Evolutionary conservation across 1,140 invertebrate species (phyloP).

Genomic region (Aricia agestis): DNA sequence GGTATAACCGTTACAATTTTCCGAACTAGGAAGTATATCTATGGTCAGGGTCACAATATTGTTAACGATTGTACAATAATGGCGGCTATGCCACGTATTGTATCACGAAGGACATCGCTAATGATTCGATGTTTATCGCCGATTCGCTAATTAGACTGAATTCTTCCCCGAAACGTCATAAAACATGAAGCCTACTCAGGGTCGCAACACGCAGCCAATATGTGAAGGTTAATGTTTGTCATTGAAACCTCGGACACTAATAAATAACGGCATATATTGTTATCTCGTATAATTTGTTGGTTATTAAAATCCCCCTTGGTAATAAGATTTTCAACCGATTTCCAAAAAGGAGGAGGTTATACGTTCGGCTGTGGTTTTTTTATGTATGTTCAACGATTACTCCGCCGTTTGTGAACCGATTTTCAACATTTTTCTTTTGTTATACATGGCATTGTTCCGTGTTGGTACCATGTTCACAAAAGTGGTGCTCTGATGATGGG

Average conservation of each 20-base stretch:
- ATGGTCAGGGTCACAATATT: conserved; percentile 59
- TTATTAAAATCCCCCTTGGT: neutral
- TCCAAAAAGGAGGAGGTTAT: too few species aligned
- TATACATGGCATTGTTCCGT: too few species aligned
- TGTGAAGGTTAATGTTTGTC: neutral
- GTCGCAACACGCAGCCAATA: neutral
- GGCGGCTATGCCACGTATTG: neutral
- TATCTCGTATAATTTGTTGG: neutral
- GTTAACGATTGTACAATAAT: conserved; percentile 26
- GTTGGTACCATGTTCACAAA: too few species aligned
- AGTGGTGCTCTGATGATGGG: too few species aligned
- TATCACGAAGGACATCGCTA: neutral
- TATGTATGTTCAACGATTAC: too few species aligned
- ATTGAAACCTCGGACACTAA: neutral
- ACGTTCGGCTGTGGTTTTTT: too few species aligned
- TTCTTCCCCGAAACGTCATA: neutral
- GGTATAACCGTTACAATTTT: conserved; percentile 67
- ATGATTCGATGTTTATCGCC: neutral
- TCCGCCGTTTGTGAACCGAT: too few species aligned
- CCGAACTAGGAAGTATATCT: conserved; percentile 64
- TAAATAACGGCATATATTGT: neutral
- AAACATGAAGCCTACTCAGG: neutral
- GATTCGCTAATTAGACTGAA: neutral
- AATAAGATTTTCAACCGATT: too few species aligned
- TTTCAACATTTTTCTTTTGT: too few species aligned